Evolutionary conservation across 2,797 vertebrate species (phyloP).

Genomic region (Megaceryle alcyon): DNA sequence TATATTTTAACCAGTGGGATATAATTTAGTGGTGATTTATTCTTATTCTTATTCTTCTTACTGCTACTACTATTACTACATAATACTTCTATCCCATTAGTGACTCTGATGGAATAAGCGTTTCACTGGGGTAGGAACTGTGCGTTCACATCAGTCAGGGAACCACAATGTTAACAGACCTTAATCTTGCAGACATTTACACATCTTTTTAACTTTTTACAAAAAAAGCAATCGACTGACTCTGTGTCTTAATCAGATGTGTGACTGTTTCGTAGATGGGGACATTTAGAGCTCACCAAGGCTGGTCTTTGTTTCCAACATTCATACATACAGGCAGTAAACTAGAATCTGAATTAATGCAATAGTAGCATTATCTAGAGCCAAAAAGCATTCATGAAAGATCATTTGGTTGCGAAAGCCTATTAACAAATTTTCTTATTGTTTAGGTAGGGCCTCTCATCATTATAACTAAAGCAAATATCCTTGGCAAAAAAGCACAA

Average conservation of each 20-base stretch:
- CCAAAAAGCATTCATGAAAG: conserved; percentile 18
- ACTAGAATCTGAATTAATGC: background rate
- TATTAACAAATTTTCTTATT: background rate
- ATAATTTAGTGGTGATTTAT: background rate
- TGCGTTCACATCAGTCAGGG: background rate
- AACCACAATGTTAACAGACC: background rate
- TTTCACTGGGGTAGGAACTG: background rate
- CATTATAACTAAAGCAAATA: background rate
- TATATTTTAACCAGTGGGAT: background rate
- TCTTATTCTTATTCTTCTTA: background rate
- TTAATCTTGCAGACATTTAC: background rate
- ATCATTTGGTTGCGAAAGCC: conserved; percentile 10
- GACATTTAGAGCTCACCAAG: background rate
- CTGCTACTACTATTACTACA: background rate
- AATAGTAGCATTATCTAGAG: background rate
- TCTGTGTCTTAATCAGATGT: background rate
- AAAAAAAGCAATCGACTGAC: background rate
- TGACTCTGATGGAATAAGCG: background rate
- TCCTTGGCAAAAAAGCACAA: background rate
- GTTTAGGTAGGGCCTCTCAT: background rate
- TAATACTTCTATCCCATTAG: background rate
- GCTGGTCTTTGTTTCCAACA: background rate
- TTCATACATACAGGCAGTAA: background rate
- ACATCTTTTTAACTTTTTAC: background rate
- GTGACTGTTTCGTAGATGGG: background rate